phyloP scores from a whole-genome alignment of 92 coral and sea anemone genomes.

The Ricordea florida region DNA sequence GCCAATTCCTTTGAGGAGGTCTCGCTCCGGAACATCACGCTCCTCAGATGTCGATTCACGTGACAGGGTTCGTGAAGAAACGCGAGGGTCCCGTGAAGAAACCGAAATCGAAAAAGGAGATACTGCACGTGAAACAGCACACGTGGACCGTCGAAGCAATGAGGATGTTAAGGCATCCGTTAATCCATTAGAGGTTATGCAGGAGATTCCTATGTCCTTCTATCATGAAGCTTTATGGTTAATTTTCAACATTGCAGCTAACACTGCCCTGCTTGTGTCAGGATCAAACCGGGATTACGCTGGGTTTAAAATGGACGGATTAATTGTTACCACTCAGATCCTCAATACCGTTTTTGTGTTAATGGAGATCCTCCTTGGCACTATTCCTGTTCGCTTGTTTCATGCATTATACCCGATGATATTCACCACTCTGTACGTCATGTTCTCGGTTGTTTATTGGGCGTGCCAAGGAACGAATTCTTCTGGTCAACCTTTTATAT shows the following conservation, averaged over 20 bases:
- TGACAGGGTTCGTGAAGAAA: constrained; percentile 41
- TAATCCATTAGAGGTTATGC: constrained; percentile 71
- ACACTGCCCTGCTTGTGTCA: constrained; percentile 58
- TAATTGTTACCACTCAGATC: constrained; percentile 64
- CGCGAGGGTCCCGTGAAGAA: constrained; percentile 3
- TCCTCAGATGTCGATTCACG: constrained; percentile 45
- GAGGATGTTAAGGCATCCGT: constrained; percentile 35
- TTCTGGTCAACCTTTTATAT: constrained; percentile 57
- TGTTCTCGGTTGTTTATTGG: constrained; percentile 81
- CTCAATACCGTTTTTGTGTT: constrained; percentile 67
- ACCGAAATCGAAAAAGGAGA: no score
- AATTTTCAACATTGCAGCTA: constrained; percentile 74
- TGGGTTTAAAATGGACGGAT: constrained; percentile 34
- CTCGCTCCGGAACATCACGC: constrained; percentile 28
- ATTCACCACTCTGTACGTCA: constrained; percentile 54
- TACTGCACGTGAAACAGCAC: neutral
- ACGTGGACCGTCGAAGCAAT: constrained; percentile 2
- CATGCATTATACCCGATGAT: constrained; percentile 81
- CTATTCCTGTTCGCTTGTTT: constrained; percentile 74
- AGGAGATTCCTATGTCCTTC: constrained; percentile 67
- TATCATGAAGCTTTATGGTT: constrained; percentile 79
- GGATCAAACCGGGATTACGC: constrained; percentile 34
- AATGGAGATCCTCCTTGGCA: constrained; percentile 58
- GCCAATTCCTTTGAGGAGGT: constrained; percentile 16
- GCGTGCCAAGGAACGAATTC: constrained; percentile 60